Evolutionary conservation across 2,113 vertebrate genomes (phyloP).

Genomic region (Rhegmatorhina hoffmannsi): DNA sequence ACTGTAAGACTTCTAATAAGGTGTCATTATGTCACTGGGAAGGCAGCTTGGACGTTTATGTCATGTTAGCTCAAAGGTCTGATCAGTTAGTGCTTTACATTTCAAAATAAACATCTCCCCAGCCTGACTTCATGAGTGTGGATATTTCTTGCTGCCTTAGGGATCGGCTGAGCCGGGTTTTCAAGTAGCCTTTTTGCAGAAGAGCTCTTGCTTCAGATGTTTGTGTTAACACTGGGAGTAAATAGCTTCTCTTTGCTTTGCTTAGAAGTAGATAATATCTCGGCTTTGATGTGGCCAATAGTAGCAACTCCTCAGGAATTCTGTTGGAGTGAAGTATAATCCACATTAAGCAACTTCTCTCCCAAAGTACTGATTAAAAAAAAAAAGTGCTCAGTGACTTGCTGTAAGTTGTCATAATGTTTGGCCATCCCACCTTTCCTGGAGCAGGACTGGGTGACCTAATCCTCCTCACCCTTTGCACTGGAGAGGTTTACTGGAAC

Average conservation of each 20-base stretch:
- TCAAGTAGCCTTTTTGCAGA: background rate
- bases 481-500: conserved; percentile 35
- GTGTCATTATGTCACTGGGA: background rate
- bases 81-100: background rate
- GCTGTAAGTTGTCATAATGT: conserved; percentile 3
- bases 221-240: background rate
- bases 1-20: background rate
- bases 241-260: background rate
- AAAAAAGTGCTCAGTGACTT: background rate
- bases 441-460: conserved; percentile 37
- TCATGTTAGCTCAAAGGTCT: background rate
- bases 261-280: background rate
- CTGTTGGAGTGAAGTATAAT: background rate
- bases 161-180: background rate
- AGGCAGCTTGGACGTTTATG: background rate
- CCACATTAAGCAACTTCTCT: conserved; percentile 22
- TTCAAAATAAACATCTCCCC: background rate
- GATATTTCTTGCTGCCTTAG: background rate
- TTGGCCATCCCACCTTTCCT: conserved; percentile 49
- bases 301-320: background rate
- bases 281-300: background rate
- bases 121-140: background rate
- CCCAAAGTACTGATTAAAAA: background rate
- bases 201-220: background rate
- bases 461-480: conserved; percentile 8